phyloP scores from a whole-genome alignment of 2,888 invertebrate genomes.

The Macrosoma leucophasiata region DNA sequence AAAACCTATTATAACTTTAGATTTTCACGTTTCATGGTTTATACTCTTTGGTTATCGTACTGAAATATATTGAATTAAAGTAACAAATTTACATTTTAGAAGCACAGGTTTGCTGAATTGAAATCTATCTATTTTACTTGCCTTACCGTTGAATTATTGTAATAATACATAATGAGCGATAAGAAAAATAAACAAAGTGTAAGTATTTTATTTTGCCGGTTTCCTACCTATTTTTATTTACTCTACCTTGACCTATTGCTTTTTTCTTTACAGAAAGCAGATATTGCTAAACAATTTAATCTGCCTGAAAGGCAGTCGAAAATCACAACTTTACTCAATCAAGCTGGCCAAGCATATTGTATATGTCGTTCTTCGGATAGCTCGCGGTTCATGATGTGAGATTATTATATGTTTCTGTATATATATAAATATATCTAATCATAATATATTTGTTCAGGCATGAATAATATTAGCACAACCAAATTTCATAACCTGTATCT shows the following conservation, averaged over 20 bases:
- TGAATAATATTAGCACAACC: too few species aligned
- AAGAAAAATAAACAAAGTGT: slow-evolving; percentile 64
- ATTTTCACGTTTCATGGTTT: too few species aligned
- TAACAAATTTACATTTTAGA: too few species aligned
- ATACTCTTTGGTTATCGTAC: too few species aligned
- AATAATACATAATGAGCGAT: slow-evolving; percentile 60
- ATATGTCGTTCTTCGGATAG: slow-evolving; percentile 96
- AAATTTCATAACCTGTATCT: neutral
- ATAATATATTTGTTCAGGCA: neutral
- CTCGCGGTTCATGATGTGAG: slow-evolving; percentile 96
- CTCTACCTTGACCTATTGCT: slow-evolving; percentile 3
- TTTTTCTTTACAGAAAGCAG: slow-evolving; percentile 80
- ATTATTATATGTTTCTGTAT: slow-evolving; percentile 18
- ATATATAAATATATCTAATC: neutral
- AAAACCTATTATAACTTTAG: too few species aligned
- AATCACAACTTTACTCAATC: slow-evolving; percentile 89
- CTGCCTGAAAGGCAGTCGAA: slow-evolving; percentile 93
- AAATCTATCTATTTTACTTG: too few species aligned
- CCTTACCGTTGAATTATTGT: too few species aligned
- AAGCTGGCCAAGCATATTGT: slow-evolving; percentile 95
- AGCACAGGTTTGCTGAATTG: too few species aligned
- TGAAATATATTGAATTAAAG: too few species aligned
- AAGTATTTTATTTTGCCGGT: slow-evolving; percentile 29
- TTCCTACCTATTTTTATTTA: neutral
- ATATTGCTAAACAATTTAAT: slow-evolving; percentile 92